Evolutionary conservation across 2,888 invertebrate genomes (phyloP).

Genomic region (Euplagia quadripunctaria): DNA sequence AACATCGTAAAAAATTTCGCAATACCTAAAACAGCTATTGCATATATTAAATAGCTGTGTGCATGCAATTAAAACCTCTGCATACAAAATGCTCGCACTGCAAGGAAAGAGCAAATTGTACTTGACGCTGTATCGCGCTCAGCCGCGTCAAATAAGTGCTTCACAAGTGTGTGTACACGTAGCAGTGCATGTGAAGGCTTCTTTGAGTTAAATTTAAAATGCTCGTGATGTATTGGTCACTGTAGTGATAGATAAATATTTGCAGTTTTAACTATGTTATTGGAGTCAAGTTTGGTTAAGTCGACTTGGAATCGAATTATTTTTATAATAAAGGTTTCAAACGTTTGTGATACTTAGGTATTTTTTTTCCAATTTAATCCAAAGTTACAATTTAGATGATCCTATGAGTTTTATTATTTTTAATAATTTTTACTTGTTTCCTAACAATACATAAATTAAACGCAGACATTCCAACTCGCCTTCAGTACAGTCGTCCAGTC

Average conservation of each 20-base stretch:
- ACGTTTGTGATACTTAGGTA: neutral
- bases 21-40: neutral
- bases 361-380: neutral
- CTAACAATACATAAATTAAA: too few species aligned
- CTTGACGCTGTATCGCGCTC: neutral
- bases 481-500: too few species aligned
- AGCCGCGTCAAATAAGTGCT: slow-evolving; percentile 2
- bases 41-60: neutral
- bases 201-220: neutral
- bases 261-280: neutral
- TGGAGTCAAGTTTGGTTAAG: neutral
- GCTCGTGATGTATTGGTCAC: neutral
- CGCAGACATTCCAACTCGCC: too few species aligned
- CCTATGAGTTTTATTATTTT: too few species aligned
- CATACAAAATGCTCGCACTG: neutral
- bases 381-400: too few species aligned
- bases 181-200: neutral
- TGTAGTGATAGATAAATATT: neutral
- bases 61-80: slow-evolving; percentile 5
- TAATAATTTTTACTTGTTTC: too few species aligned
- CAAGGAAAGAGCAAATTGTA: slow-evolving; percentile 6
- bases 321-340: neutral
- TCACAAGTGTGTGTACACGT: slow-evolving; percentile 2
- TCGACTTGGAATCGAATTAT: neutral
- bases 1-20: too few species aligned